A percentile compares a stretch with the other conserved stretches of the same genome.
Evolutionary conservation across 1,140 invertebrate genomes (phyloP).

Genomic region (Drosophila eugracilis): DNA sequence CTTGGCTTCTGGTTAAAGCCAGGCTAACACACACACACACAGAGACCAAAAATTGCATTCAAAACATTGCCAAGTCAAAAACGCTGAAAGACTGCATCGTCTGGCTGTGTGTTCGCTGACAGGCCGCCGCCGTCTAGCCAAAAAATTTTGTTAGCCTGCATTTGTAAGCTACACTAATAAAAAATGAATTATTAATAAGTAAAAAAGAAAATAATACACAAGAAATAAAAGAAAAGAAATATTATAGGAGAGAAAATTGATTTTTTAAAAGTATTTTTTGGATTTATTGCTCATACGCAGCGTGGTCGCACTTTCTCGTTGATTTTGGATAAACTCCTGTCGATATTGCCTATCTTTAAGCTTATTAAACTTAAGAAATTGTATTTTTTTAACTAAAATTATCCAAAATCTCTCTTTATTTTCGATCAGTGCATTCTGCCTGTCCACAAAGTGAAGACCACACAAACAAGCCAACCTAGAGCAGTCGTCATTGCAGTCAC

Average conservation of each 20-base stretch:
- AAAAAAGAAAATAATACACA: not conserved
- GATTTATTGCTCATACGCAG: not conserved
- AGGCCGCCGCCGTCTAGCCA: constrained; percentile 53
- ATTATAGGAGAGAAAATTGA: not conserved
- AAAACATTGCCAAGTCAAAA: constrained; percentile 64
- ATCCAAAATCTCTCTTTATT: not conserved
- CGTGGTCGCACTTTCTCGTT: not conserved
- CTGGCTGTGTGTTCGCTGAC: constrained; percentile 57
- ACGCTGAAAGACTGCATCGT: constrained; percentile 68
- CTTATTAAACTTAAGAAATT: too few species aligned
- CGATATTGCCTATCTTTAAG: too few species aligned
- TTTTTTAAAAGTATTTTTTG: not conserved
- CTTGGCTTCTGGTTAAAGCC: constrained; percentile 35
- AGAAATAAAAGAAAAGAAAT: not conserved
- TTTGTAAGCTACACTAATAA: constrained; percentile 17
- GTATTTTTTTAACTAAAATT: too few species aligned
- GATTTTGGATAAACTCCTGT: too few species aligned
- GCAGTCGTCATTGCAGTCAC: constrained; percentile 48
- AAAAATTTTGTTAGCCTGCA: constrained; percentile 34
- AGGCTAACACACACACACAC: constrained; percentile 3
- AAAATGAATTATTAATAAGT: not conserved
- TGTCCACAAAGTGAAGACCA: constrained; percentile 35
- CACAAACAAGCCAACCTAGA: constrained; percentile 24
- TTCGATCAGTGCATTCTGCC: constrained; percentile 10
- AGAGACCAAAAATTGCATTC: constrained; percentile 71